A percentile compares a stretch with the other conserved stretches of the same genome.
These are phyloP conservation scores for Cyanoramphus novaezelandiae DNA, from an alignment of 2,113 vertebrate genomes.

Conservation along the genomic window DNA sequence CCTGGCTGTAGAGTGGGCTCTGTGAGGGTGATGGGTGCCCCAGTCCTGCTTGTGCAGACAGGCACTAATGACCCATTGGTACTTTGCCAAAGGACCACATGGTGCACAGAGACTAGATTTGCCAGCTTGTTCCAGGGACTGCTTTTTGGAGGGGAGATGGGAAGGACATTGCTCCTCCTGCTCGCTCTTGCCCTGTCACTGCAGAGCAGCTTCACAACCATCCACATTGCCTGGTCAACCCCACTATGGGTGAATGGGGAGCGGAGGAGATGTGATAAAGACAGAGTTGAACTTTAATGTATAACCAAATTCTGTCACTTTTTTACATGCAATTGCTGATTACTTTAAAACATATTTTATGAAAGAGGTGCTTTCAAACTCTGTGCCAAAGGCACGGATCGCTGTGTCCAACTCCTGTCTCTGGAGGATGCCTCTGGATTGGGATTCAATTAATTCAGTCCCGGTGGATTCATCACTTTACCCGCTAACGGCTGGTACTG, in stretches of 20 bases:
- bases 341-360: background rate
- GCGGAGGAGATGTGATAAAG: background rate
- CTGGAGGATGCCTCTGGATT: background rate
- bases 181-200: background rate
- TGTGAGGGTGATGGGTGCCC: background rate
- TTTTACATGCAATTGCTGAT: background rate
- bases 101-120: background rate
- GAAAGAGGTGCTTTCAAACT: background rate
- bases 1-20: background rate
- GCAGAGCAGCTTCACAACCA: background rate
- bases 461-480: background rate
- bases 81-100: background rate
- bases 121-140: background rate
- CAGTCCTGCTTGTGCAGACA: background rate
- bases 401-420: background rate
- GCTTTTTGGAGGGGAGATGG: background rate
- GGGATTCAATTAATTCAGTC: constrained; percentile 35
- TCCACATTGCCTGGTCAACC: background rate
- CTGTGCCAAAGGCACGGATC: background rate
- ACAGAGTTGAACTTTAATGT: background rate
- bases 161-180: background rate
- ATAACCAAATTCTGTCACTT: background rate
- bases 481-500: background rate
- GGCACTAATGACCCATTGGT: background rate
- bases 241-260: background rate